phyloP scores from a whole-genome alignment of 2,888 invertebrate species.

The Calliopum simillimum region DNA sequence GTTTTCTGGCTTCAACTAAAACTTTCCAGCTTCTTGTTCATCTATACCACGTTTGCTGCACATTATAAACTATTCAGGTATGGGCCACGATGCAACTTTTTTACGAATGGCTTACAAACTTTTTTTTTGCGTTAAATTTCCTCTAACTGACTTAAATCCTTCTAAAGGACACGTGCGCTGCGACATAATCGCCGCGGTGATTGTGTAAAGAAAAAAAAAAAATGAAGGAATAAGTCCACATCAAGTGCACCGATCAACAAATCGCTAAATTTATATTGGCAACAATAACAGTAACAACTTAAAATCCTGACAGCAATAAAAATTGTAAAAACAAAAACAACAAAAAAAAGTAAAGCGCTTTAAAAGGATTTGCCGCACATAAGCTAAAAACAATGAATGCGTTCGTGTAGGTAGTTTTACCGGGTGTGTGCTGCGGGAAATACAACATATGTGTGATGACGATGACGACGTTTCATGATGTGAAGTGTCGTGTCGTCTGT shows the following conservation, averaged over 20 bases:
- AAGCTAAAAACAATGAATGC: constrained; percentile 14
- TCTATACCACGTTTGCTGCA: too few relatives aligned
- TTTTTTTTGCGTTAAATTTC: background rate
- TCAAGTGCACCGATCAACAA: constrained; percentile 32
- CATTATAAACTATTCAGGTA: too few relatives aligned
- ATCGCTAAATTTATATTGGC: constrained; percentile 16
- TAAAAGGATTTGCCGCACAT: constrained; percentile 23
- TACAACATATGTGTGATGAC: constrained; percentile 22
- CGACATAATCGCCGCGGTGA: background rate
- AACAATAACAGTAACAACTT: background rate
- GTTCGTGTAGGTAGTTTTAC: background rate
- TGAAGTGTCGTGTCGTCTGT: too few relatives aligned
- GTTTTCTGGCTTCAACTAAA: too few relatives aligned
- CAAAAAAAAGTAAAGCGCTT: constrained; percentile 15
- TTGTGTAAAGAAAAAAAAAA: background rate
- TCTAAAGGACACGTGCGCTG: background rate
- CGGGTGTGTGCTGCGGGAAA: constrained; percentile 4
- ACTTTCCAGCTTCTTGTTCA: too few relatives aligned
- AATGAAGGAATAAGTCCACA: background rate
- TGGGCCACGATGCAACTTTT: background rate
- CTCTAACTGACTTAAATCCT: background rate
- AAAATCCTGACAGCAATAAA: background rate
- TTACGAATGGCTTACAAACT: background rate
- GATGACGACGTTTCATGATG: background rate
- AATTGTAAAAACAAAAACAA: background rate